Percentiles rank a stretch among this genome's conserved stretches.
Conservation (phyloP, 2,797 vertebrate genomes). For the Cirrhinus mrigala region DNA sequence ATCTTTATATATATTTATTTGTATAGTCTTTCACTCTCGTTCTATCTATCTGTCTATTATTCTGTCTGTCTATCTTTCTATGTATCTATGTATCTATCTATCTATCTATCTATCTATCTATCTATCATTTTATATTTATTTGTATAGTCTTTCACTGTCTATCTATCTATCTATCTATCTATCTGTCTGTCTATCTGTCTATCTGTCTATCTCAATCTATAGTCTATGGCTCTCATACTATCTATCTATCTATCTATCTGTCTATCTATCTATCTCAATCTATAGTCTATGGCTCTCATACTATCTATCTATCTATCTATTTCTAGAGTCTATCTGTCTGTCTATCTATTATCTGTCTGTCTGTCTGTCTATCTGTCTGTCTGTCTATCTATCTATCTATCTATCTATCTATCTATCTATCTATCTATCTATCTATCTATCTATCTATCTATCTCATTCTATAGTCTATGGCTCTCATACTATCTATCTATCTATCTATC, state of each 20-base stretch:
- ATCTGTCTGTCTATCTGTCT: accelerated
- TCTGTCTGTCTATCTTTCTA: no score
- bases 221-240: no score
- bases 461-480: not conserved
- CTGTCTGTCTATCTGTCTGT: accelerated
- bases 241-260: no score
- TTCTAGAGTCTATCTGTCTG: no score
- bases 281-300: not conserved
- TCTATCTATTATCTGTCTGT: accelerated
- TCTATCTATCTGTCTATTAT: no score
- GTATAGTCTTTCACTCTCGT: no score
- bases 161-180: no score
- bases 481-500: not conserved
- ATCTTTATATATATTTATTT: no score
- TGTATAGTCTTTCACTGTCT: no score
- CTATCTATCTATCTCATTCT: not conserved
- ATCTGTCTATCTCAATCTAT: accelerated
- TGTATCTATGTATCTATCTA: no score
- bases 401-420: not conserved
- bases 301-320: no score
- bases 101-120: no score
- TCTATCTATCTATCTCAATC: not conserved
- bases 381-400: accelerated
- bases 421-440: not conserved
- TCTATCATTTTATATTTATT: not conserved